phyloP scores from a whole-genome alignment of 2,113 vertebrate species.

The Limanda limanda region DNA sequence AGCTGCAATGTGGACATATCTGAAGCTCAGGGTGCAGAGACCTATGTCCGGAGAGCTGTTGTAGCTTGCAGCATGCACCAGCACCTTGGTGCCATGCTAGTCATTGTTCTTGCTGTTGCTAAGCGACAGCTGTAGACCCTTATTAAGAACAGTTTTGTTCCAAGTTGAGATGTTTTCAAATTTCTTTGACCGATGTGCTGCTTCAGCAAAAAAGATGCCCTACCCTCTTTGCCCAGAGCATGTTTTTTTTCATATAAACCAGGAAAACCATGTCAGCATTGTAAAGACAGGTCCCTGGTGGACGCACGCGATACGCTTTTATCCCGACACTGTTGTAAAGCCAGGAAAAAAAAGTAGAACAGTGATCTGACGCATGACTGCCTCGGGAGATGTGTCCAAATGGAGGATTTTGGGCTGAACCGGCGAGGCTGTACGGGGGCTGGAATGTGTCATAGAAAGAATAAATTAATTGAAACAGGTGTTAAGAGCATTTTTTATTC shows the following conservation, averaged over 20 bases:
- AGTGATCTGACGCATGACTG: not conserved
- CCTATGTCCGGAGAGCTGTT: conserved; percentile 25
- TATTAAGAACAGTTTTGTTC: conserved; percentile 29
- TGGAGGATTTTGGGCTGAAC: not conserved
- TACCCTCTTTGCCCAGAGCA: conserved; percentile 7
- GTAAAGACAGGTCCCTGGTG: conserved; percentile 14
- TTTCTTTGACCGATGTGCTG: conserved; percentile 39
- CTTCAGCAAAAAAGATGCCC: conserved; percentile 11
- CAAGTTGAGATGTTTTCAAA: conserved; percentile 44
- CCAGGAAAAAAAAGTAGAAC: not conserved
- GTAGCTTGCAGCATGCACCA: not conserved
- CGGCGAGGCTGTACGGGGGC: not conserved
- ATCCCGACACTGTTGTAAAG: not conserved
- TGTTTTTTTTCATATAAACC: not conserved
- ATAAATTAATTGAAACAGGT: not conserved
- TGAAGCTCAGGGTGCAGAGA: conserved; percentile 41
- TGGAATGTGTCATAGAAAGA: not conserved
- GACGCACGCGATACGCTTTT: not conserved
- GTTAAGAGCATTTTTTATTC: not conserved
- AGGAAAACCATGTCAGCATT: conserved; percentile 44
- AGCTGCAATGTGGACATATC: conserved; percentile 34
- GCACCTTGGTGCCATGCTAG: conserved; percentile 35
- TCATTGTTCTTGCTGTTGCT: conserved; percentile 59
- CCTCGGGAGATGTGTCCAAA: not conserved
- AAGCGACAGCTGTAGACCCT: conserved; percentile 43